Evolutionary conservation across 2,888 invertebrate genomes (phyloP).

Genomic region (Thumatha senex): DNA sequence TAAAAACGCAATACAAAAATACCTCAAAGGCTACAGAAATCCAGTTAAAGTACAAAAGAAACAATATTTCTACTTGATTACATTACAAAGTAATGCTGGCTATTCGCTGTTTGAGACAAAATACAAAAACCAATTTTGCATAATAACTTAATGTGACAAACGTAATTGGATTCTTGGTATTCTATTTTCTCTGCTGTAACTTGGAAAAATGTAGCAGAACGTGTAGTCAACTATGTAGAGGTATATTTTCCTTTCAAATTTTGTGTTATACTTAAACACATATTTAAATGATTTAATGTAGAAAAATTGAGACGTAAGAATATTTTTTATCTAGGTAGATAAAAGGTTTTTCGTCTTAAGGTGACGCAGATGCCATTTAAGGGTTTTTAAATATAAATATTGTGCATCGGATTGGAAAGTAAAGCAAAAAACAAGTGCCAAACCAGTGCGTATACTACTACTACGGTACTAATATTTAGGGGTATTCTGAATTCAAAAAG

Average conservation of each 20-base stretch:
- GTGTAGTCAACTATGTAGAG: conserved; percentile 23
- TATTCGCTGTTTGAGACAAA: conserved; percentile 57
- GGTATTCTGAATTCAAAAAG: too few species aligned
- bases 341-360: too few species aligned
- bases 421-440: too few species aligned
- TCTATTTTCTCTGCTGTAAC: conserved; percentile 45
- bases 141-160: conserved; percentile 75
- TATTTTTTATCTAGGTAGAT: too few species aligned
- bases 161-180: conserved; percentile 70
- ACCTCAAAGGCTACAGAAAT: conserved; percentile 13
- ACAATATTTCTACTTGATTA: conserved; percentile 40
- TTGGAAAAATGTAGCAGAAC: conserved; percentile 25
- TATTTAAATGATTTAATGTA: neutral
- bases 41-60: conserved; percentile 28
- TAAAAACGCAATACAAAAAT: conserved; percentile 5
- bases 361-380: too few species aligned
- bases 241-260: conserved; percentile 4
- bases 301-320: too few species aligned
- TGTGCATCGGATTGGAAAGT: too few species aligned
- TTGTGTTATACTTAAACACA: neutral
- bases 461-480: too few species aligned
- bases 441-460: too few species aligned
- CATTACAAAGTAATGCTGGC: conserved; percentile 36
- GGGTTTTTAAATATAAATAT: too few species aligned
- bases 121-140: conserved; percentile 73